Conservation (phyloP, 23 tunicate genomes). For the Styela plicata region DNA sequence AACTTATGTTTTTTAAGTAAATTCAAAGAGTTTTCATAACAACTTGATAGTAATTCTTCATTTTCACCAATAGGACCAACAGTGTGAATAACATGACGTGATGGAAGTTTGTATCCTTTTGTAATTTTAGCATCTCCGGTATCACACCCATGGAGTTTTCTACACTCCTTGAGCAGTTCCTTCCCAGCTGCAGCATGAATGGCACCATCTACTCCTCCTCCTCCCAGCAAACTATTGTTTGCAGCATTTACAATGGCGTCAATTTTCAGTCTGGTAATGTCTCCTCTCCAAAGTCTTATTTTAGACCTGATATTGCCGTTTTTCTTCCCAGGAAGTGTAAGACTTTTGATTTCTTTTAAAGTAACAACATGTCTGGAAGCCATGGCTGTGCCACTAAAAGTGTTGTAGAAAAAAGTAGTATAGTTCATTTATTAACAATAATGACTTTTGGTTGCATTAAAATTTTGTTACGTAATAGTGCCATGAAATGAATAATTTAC, state of each 20-base stretch:
- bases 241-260: conserved; percentile 97
- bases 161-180: conserved; percentile 70
- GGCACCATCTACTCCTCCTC: conserved; percentile 98
- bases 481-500: too few species aligned
- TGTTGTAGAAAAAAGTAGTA: too few species aligned
- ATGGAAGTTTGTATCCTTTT: conserved; percentile 75
- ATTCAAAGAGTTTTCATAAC: conserved; percentile 51
- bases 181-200: conserved; percentile 92
- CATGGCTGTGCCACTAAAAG: too few species aligned
- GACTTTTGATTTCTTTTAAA: too few species aligned
- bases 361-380: too few species aligned
- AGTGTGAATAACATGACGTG: conserved; percentile 86
- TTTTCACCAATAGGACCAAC: conserved; percentile 95
- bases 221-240: conserved; percentile 68
- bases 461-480: too few species aligned
- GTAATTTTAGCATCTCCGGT: conserved; percentile 94
- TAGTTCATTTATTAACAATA: too few species aligned
- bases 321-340: too few species aligned
- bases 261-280: conserved; percentile 63
- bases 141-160: conserved; percentile 63
- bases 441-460: too few species aligned
- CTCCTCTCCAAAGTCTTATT: conserved; percentile 38
- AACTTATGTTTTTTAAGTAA: conserved; percentile 51
- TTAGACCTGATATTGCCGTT: too few species aligned
- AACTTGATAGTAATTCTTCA: conserved; percentile 30